Evolutionary conservation across 2,888 invertebrate genomes (phyloP).

Genomic region (Brachylomia viminalis): DNA sequence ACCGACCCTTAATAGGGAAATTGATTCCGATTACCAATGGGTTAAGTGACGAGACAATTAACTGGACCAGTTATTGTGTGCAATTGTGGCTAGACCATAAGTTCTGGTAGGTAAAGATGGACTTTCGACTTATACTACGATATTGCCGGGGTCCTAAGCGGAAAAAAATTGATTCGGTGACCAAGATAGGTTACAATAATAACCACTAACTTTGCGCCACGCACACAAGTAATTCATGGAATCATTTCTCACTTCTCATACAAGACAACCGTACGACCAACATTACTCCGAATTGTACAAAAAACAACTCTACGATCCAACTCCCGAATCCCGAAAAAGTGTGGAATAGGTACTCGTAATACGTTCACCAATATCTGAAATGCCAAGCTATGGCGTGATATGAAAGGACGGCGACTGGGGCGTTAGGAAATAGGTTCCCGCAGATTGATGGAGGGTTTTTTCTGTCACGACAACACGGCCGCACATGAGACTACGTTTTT

Average conservation of each 20-base stretch:
- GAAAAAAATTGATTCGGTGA: neutral
- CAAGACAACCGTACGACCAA: constrained; percentile 30
- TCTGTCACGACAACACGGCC: constrained; percentile 83
- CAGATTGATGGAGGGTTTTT: constrained; percentile 85
- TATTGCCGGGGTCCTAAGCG: neutral
- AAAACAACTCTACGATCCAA: constrained; percentile 43
- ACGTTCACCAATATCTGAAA: constrained; percentile 80
- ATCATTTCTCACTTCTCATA: constrained; percentile 44
- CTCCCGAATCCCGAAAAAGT: constrained; percentile 63
- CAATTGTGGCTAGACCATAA: neutral
- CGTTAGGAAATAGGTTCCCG: constrained; percentile 82
- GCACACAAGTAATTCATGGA: constrained; percentile 18
- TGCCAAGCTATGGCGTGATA: constrained; percentile 77
- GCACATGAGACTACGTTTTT: constrained; percentile 80
- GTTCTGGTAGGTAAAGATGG: neutral
- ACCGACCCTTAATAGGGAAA: neutral
- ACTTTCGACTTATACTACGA: neutral
- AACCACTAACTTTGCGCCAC: neutral
- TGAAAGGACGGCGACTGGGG: constrained; percentile 78
- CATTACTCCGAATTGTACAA: constrained; percentile 53
- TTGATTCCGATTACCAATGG: constrained; percentile 9
- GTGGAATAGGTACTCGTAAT: constrained; percentile 75
- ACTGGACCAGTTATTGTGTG: neutral
- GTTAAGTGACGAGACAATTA: neutral
- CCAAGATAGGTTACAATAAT: neutral